Conservation (phyloP, 2,888 invertebrate genomes). For the Phymatocera aterrima region DNA sequence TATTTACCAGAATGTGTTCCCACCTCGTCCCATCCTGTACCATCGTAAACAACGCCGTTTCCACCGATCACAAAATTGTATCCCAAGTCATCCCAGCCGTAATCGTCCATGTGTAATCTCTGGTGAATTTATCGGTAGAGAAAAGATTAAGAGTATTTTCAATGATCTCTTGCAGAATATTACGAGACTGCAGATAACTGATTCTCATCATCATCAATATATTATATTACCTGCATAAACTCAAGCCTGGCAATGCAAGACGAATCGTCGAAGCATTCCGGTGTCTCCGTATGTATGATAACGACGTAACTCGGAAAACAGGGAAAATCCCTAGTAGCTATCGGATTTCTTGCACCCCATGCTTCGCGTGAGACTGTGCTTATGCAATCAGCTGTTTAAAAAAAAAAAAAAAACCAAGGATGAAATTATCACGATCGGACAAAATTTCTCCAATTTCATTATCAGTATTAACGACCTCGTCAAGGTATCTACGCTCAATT, state of each 20-base stretch:
- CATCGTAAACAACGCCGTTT: conserved; percentile 83
- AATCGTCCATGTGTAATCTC: conserved; percentile 78
- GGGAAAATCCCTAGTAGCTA: conserved; percentile 1
- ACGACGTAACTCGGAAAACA: conserved; percentile 60
- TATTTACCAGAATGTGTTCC: conserved; percentile 82
- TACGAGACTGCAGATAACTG: too few relatives aligned
- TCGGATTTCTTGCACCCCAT: conserved; percentile 72
- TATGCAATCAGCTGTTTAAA: neutral
- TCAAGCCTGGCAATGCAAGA: conserved; percentile 70
- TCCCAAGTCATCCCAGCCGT: conserved; percentile 80
- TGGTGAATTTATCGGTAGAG: too few relatives aligned
- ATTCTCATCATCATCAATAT: neutral
- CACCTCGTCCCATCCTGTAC: conserved; percentile 82
- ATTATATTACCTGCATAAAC: conserved; percentile 71
- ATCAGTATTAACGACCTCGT: too few relatives aligned
- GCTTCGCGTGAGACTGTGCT: neutral
- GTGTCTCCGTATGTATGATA: conserved; percentile 74
- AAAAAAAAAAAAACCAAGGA: neutral
- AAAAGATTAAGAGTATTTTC: too few relatives aligned
- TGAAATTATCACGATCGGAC: too few relatives aligned
- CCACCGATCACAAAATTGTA: conserved; percentile 87
- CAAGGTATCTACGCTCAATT: too few relatives aligned
- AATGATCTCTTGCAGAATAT: too few relatives aligned
- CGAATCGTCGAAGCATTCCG: conserved; percentile 66
- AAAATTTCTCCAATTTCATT: too few relatives aligned